Evolutionary conservation across 2,797 vertebrate species (phyloP).

Genomic region (Enteromius unitaeniatus): DNA sequence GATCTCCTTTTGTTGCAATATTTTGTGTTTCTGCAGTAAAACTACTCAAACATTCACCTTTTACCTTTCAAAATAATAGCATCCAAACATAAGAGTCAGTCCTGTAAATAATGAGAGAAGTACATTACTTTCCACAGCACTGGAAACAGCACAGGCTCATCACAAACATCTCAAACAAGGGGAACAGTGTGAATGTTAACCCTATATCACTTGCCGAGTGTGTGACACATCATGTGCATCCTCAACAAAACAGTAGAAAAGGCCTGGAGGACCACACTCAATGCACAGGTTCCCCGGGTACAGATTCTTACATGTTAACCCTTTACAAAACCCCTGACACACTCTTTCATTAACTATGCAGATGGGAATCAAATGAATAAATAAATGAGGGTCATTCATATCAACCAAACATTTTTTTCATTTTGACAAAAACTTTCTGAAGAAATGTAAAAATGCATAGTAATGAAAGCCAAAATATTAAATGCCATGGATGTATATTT

Average conservation of each 20-base stretch:
- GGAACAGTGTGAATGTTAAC: background rate
- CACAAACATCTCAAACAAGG: background rate
- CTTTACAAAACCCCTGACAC: no score
- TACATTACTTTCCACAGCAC: background rate
- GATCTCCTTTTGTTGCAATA: background rate
- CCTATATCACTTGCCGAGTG: conserved; percentile 8
- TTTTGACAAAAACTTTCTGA: no score
- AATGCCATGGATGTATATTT: no score
- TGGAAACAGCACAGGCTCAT: background rate
- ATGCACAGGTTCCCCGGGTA: background rate
- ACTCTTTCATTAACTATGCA: no score
- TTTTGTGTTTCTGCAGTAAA: background rate
- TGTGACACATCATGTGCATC: background rate
- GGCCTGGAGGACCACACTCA: background rate
- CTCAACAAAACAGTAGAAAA: background rate
- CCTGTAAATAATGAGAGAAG: background rate
- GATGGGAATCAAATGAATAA: no score
- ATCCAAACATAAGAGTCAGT: background rate
- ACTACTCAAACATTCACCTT: background rate
- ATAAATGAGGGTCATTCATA: no score
- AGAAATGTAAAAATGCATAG: no score
- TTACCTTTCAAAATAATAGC: background rate
- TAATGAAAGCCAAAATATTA: no score
- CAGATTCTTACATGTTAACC: background rate
- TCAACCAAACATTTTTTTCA: no score